These are phyloP conservation scores for Trilocha varians DNA, from an alignment of 2,888 invertebrate genomes.

Conservation along the genomic window DNA sequence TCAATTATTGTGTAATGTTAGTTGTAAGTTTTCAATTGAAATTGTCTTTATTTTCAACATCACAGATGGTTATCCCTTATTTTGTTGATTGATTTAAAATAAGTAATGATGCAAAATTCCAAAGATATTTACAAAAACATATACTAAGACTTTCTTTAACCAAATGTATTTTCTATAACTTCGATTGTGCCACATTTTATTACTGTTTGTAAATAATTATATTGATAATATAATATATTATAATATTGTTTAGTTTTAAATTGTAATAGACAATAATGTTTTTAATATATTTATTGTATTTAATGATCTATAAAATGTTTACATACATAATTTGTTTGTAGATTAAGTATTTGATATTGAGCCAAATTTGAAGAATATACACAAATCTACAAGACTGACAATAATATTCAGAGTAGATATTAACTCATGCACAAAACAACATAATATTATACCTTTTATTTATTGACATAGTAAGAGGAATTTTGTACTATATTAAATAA, in stretches of 20 bases:
- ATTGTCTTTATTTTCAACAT: not conserved
- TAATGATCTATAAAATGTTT: conserved; percentile 52
- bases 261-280: conserved; percentile 46
- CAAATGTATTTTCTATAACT: conserved; percentile 48
- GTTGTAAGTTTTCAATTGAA: not conserved
- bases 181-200: conserved; percentile 59
- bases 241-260: conserved; percentile 45
- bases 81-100: conserved; percentile 9
- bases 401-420: conserved; percentile 71
- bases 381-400: conserved; percentile 72
- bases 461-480: conserved; percentile 43
- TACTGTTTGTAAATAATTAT: conserved; percentile 48
- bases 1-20: not conserved
- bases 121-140: conserved; percentile 27
- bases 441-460: conserved; percentile 26
- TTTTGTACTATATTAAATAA: conserved; percentile 49
- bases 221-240: conserved; percentile 32
- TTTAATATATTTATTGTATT: conserved; percentile 65
- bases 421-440: conserved; percentile 60
- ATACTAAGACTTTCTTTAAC: conserved; percentile 26
- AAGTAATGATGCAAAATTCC: conserved; percentile 28
- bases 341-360: conserved; percentile 56
- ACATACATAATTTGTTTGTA: conserved; percentile 65
- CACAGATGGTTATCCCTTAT: not conserved
- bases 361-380: conserved; percentile 60